Percentiles rank a stretch among this genome's conserved stretches.
phyloP scores from a whole-genome alignment of 2,113 vertebrate species.

The Archocentrus centrarchus region DNA sequence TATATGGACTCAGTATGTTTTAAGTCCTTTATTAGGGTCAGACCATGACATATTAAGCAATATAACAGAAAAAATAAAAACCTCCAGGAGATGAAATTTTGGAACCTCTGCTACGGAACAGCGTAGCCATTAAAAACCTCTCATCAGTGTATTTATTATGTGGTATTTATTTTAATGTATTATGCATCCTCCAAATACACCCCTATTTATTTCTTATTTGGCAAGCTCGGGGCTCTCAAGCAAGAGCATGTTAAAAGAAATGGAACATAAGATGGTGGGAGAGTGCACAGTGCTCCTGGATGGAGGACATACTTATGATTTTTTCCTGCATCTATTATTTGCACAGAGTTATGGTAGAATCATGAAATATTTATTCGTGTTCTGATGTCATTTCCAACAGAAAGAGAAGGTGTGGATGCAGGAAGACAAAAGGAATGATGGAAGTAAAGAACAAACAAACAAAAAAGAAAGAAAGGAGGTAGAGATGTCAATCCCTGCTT shows the following conservation, averaged over 20 bases:
- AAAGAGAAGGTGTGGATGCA: slow-evolving; percentile 19
- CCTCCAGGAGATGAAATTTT: neutral
- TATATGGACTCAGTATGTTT: neutral
- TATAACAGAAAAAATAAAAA: neutral
- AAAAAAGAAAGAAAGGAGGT: neutral
- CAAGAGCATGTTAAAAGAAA: slow-evolving; percentile 28
- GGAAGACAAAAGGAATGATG: slow-evolving; percentile 21
- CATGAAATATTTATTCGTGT: slow-evolving; percentile 69
- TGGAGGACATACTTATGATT: slow-evolving; percentile 54
- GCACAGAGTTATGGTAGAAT: slow-evolving; percentile 45
- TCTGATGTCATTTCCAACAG: slow-evolving; percentile 59
- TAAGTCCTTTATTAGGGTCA: neutral
- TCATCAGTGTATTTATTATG: neutral
- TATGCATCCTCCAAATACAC: neutral
- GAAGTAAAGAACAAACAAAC: neutral
- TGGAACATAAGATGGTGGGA: neutral
- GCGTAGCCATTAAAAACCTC: neutral
- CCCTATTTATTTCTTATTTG: slow-evolving; percentile 4
- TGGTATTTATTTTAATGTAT: slow-evolving; percentile 16
- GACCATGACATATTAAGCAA: neutral
- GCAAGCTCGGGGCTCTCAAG: neutral
- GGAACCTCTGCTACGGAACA: neutral
- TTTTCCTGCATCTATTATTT: slow-evolving; percentile 63
- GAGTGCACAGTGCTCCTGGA: neutral
- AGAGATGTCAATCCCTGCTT: slow-evolving; percentile 19